A percentile compares a stretch with the other conserved stretches of the same genome.
phyloP scores from a whole-genome alignment of 1,140 invertebrate species.

The Alviniconcha marisindica region DNA sequence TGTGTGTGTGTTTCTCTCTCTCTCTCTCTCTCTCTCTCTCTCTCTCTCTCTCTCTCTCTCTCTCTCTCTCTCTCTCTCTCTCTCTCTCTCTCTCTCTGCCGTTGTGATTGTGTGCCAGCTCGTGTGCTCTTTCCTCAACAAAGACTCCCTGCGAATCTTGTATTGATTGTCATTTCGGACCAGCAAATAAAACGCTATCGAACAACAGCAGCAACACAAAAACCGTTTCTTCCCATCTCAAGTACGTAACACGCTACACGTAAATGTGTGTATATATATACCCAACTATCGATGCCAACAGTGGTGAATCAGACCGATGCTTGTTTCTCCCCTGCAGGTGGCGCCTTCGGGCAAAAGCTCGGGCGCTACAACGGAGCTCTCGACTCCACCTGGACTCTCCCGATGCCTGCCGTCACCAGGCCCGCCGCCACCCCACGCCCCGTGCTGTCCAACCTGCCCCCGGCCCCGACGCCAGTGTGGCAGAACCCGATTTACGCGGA shows the following conservation, averaged over 20 bases:
- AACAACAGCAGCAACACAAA: neutral
- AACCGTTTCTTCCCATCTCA: neutral
- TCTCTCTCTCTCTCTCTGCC: neutral
- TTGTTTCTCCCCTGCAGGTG: neutral
- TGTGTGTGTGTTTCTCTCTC: neutral
- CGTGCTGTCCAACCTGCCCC: neutral
- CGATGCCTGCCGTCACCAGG: neutral
- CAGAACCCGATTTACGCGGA: neutral
- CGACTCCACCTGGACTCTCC: neutral
- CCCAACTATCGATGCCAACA: neutral
- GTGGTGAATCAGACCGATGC: neutral
- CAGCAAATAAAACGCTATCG: neutral
- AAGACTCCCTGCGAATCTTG: too few species aligned
- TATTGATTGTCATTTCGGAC: too few species aligned
- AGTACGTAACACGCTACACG: neutral
- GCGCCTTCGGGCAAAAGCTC: neutral
- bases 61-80: neutral
- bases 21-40: neutral
- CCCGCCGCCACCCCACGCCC: neutral
- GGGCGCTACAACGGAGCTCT: neutral
- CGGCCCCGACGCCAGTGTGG: neutral
- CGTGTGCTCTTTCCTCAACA: too few species aligned
- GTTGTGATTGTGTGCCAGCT: too few species aligned
- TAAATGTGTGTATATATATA: too few species aligned
- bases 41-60: neutral